These are phyloP conservation scores for Oegoconia quadripuncta DNA, from an alignment of 2,888 invertebrate genomes.

Conservation along the genomic window DNA sequence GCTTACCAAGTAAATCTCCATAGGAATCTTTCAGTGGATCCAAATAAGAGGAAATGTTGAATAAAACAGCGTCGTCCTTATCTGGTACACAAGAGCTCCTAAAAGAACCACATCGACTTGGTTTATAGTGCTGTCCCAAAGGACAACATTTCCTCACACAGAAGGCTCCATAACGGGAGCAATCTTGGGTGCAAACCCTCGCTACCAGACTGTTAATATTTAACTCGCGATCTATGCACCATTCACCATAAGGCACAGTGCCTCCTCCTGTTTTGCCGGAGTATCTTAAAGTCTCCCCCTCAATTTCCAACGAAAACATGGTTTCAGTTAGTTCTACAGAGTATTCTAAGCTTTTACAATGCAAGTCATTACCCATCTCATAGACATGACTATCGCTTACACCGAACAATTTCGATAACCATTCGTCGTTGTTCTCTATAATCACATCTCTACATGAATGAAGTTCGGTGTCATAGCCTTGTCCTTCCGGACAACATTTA, in stretches of 20 bases:
- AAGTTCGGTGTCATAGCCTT: conserved; percentile 49
- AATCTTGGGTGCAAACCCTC: conserved; percentile 54
- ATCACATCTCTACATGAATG: conserved; percentile 47
- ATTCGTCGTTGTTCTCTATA: conserved; percentile 33
- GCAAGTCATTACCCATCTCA: conserved; percentile 48
- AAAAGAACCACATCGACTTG: conserved; percentile 42
- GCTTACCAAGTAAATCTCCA: conserved; percentile 44
- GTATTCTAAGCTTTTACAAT: conserved; percentile 55
- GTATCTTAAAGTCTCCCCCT: conserved; percentile 44
- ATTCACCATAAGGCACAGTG: conserved; percentile 45
- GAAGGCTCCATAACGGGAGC: conserved; percentile 47
- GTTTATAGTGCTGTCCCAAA: conserved; percentile 67
- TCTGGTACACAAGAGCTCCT: conserved; percentile 52
- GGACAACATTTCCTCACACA: conserved; percentile 78
- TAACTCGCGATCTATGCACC: conserved; percentile 62
- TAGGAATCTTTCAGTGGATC: conserved; percentile 36
- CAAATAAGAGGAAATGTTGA: conserved; percentile 51
- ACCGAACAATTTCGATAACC: conserved; percentile 39
- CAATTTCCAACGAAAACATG: conserved; percentile 39
- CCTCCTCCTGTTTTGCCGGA: conserved; percentile 29
- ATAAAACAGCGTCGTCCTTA: conserved; percentile 38
- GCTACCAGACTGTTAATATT: conserved; percentile 38
- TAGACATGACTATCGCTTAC: conserved; percentile 39
- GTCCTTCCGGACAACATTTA: conserved; percentile 63
- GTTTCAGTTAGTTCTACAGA: conserved; percentile 49